A percentile compares a stretch with the other conserved stretches of the same genome.
These are phyloP conservation scores for Danio albolineatus DNA, from an alignment of 2,797 vertebrate genomes.

Conservation along the genomic window DNA sequence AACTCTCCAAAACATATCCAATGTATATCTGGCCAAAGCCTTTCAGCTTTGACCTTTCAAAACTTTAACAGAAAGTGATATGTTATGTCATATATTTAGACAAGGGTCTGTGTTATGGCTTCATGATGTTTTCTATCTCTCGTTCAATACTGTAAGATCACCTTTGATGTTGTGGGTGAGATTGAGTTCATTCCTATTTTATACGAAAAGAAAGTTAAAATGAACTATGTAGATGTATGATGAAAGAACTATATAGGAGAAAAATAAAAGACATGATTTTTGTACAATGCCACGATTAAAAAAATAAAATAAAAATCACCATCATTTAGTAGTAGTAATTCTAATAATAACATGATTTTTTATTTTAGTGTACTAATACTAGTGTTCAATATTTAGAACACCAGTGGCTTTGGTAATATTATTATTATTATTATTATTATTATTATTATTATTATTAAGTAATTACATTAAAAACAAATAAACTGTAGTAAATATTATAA, in stretches of 20 bases:
- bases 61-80: constrained; percentile 28
- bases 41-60: constrained; percentile 53
- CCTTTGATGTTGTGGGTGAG: neutral
- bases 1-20: constrained; percentile 30
- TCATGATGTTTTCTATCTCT: neutral
- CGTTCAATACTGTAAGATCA: neutral
- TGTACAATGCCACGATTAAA: neutral
- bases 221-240: neutral
- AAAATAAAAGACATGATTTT: neutral
- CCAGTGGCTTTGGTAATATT: no score
- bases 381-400: no score
- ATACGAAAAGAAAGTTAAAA: neutral
- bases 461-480: no score
- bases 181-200: neutral
- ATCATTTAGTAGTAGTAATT: no score
- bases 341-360: no score
- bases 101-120: neutral
- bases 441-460: no score
- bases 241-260: neutral
- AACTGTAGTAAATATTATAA: no score
- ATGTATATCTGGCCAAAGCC: constrained; percentile 28
- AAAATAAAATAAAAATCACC: no score
- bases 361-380: no score
- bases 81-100: constrained; percentile 38
- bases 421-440: no score